Evolutionary conservation across 2,797 vertebrate genomes (phyloP).

Genomic region (Dipus sagitta): DNA sequence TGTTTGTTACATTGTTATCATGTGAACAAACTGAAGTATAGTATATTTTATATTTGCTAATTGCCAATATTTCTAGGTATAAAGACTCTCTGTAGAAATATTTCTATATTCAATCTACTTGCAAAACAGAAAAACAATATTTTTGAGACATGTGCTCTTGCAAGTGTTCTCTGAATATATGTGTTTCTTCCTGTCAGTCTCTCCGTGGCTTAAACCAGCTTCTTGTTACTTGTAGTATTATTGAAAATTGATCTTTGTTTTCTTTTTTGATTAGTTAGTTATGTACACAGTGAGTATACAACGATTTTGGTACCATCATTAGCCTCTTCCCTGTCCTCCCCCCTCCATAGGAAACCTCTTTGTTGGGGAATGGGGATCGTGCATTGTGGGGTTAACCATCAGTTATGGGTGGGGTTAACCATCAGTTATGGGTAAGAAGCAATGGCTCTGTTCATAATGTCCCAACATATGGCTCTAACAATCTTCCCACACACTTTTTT

Average conservation of each 20-base stretch:
- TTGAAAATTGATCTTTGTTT: background rate
- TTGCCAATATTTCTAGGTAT: background rate
- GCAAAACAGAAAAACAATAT: slow-evolving; percentile 8
- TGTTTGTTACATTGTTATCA: slow-evolving; percentile 3
- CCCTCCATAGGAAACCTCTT: too few species aligned
- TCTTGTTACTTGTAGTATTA: background rate
- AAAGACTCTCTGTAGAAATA: slow-evolving; percentile 29
- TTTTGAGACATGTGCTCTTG: background rate
- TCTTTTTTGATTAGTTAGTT: too few species aligned
- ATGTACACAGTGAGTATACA: too few species aligned
- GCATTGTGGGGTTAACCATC: too few species aligned
- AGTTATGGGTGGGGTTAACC: too few species aligned
- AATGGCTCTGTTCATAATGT: too few species aligned
- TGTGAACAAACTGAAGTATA: background rate
- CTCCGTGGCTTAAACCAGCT: background rate
- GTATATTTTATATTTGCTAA: slow-evolving; percentile 3
- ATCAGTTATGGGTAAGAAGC: too few species aligned
- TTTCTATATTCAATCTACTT: slow-evolving; percentile 6
- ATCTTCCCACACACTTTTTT: too few species aligned
- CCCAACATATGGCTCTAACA: too few species aligned
- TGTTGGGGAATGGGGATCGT: too few species aligned
- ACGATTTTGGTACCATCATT: too few species aligned
- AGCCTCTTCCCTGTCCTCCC: too few species aligned
- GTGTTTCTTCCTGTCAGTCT: background rate
- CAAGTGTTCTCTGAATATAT: background rate